phyloP scores from a whole-genome alignment of 2,888 invertebrate species.

The Pheosia gnoma region DNA sequence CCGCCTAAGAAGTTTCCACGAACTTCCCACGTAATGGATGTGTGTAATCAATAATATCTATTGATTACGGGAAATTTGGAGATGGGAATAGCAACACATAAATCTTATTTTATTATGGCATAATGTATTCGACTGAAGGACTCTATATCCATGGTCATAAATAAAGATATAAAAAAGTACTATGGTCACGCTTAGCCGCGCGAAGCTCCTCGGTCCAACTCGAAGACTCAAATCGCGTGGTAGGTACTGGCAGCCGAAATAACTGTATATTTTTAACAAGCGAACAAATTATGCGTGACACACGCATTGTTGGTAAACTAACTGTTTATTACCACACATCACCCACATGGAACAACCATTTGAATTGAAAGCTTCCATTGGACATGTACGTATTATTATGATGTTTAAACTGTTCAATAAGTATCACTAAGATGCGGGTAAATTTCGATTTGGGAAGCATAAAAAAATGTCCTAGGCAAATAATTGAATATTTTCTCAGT shows the following conservation, averaged over 20 bases:
- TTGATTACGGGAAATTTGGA: background rate
- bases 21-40: background rate
- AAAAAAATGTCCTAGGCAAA: too few species aligned
- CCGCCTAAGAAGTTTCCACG: background rate
- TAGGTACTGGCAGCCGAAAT: conserved; percentile 24
- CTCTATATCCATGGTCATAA: too few species aligned
- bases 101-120: background rate
- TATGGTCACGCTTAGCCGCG: background rate
- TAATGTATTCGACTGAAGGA: too few species aligned
- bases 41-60: background rate
- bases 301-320: conserved; percentile 40
- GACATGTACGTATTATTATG: too few species aligned
- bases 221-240: conserved; percentile 15
- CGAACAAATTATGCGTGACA: conserved; percentile 32
- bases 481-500: too few species aligned
- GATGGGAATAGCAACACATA: background rate
- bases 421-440: too few species aligned
- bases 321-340: conserved; percentile 38
- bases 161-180: too few species aligned
- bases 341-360: conserved; percentile 23
- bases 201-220: background rate
- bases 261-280: conserved; percentile 36
- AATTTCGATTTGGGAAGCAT: too few species aligned
- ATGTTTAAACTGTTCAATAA: too few species aligned
- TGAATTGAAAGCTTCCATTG: background rate